A percentile compares a stretch with the other conserved stretches of the same genome.
Evolutionary conservation across 2,888 invertebrate genomes (phyloP).

Genomic region (Lottia gigantea): DNA sequence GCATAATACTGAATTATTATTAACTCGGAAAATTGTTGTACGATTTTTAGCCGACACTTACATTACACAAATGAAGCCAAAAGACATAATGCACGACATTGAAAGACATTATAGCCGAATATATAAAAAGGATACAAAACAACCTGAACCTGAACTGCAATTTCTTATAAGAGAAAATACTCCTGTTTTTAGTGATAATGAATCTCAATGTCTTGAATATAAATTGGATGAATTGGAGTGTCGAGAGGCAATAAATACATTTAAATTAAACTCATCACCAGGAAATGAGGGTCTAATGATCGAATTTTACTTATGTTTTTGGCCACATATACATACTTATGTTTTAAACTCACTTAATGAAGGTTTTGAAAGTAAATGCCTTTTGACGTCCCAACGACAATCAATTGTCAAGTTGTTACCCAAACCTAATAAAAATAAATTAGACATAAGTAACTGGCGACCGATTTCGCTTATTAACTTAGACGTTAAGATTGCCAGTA

Average conservation of each 20-base stretch:
- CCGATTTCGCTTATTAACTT: slow-evolving; percentile 16
- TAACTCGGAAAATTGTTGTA: too few relatives aligned
- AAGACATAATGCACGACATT: background rate
- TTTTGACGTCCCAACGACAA: background rate
- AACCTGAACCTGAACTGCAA: background rate
- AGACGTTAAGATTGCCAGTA: background rate
- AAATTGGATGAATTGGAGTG: background rate
- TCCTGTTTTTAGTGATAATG: background rate
- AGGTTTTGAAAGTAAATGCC: background rate
- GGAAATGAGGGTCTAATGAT: background rate
- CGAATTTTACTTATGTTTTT: slow-evolving; percentile 4
- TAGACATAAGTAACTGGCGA: slow-evolving; percentile 18
- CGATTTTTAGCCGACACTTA: too few relatives aligned
- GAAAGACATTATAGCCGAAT: background rate
- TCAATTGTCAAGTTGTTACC: slow-evolving; percentile 13
- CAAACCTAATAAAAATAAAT: slow-evolving; percentile 19
- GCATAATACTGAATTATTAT: too few relatives aligned
- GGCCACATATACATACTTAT: background rate
- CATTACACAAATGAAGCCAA: too few relatives aligned
- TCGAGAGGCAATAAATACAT: background rate
- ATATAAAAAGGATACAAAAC: background rate
- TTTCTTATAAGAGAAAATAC: background rate
- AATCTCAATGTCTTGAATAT: background rate
- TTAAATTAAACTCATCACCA: background rate
- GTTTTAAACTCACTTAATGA: background rate